A percentile compares a stretch with the other conserved stretches of the same genome.
Evolutionary conservation across 2,888 invertebrate genomes (phyloP).

Genomic region (Drosophila niveifrons): DNA sequence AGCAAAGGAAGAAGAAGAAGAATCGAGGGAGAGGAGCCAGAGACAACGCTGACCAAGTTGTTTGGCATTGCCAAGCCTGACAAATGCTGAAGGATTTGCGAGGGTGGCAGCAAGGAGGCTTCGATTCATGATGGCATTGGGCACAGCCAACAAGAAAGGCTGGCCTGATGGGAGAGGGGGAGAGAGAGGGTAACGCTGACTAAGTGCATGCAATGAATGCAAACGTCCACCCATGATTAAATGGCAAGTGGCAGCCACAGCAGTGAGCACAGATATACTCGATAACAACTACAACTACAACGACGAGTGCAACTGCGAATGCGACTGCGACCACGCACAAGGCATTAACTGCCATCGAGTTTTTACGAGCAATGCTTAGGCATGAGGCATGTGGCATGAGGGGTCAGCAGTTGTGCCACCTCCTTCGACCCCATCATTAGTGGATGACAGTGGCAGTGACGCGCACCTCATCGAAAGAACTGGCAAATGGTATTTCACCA

Average conservation of each 20-base stretch:
- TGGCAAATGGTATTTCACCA: too few relatives aligned
- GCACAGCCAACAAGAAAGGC: too few relatives aligned
- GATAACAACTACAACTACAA: slow-evolving; percentile 16
- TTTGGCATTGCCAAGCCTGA: slow-evolving; percentile 61
- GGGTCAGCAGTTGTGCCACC: too few relatives aligned
- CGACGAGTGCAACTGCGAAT: not conserved
- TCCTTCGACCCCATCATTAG: slow-evolving; percentile 24
- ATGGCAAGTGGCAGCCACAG: slow-evolving; percentile 35
- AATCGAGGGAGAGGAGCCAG: slow-evolving; percentile 41
- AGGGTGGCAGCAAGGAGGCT: slow-evolving; percentile 3
- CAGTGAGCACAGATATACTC: slow-evolving; percentile 11
- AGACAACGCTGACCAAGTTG: slow-evolving; percentile 61
- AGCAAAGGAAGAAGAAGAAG: slow-evolving; percentile 29
- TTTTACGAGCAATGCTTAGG: slow-evolving; percentile 17
- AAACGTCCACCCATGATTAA: slow-evolving; percentile 42
- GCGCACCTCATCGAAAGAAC: too few relatives aligned
- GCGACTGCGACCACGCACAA: slow-evolving; percentile 15
- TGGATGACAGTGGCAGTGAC: slow-evolving; percentile 13
- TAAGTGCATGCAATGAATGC: slow-evolving; percentile 53
- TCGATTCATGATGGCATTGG: slow-evolving; percentile 29
- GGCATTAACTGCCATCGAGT: slow-evolving; percentile 37
- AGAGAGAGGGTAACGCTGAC: slow-evolving; percentile 13
- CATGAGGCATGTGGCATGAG: too few relatives aligned
- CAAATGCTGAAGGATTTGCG: slow-evolving; percentile 46
- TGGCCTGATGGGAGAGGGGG: not conserved